Evolutionary conservation across 2,888 invertebrate species (phyloP), one percentile per base, ranked within the genome.

Genomic region (Eubasilissa splendida): DNA sequence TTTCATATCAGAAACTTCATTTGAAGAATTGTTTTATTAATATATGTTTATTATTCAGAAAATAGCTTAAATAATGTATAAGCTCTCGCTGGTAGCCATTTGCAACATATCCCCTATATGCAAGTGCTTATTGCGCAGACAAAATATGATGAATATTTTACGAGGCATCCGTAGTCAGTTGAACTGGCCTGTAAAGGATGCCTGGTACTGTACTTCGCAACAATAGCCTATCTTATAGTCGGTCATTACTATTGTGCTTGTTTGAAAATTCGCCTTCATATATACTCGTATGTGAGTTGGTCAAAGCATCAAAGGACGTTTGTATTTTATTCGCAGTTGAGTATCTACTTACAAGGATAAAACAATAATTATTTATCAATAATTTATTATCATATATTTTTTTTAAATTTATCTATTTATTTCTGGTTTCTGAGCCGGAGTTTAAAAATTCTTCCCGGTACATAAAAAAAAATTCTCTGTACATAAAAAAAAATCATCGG

Each of bases 131-230:
- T 53, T 53, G 50, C 66, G 68, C 71, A 83, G 81, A 81, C 83
- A 77, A 81, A 83, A 81, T 63, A 73, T 79, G 73, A 79, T 83
- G 80, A 81, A 83, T 81, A 76, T 79, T 79, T 68, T 79, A 83
- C 79, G 77, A 80, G 79, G 14, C 75, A 14, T 50, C 22, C 42
- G 42, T 58, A 56, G 14, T 56, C 56, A 74, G 56, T 31, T 31
- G 50, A 3, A 74, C 53, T 31, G 76, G 10, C 76, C 60, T 33
- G 76, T 22, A 42, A 59, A 59, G 63, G 73, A 60, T 53, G 59
- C 50, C 63, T 53, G 71, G 54, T 14, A 9, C 12, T 50, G 42
- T 9, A 68, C 42, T 52, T 9, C 68, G 14, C 54, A 70, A 70
- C 70, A 70, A 70, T 31, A 42, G 74, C n/a, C 8, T 42, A n/a